A percentile compares a stretch with the other conserved stretches of the same genome.
Evolutionary conservation across 1,140 invertebrate genomes (phyloP).

Genomic region (Geopemphigus sp.): DNA sequence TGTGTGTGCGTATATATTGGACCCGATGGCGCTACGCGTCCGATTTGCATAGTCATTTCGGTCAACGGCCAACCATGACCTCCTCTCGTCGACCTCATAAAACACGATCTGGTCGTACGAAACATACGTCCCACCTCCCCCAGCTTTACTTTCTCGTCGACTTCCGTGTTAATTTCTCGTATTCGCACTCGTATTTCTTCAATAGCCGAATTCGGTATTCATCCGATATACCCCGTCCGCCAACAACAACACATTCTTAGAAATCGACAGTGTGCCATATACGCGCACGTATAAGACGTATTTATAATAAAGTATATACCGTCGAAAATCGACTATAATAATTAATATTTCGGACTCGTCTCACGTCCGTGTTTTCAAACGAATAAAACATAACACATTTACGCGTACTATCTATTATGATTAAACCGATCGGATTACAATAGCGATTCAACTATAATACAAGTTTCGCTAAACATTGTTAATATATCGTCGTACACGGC

Average conservation of each 20-base stretch:
- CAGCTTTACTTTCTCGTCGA: slow-evolving; percentile 30
- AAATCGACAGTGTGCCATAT: background rate
- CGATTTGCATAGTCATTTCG: slow-evolving; percentile 49
- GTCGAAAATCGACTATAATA: background rate
- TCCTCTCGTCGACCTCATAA: slow-evolving; percentile 44
- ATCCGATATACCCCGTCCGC: background rate
- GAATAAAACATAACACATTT: no score
- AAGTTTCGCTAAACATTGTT: no score
- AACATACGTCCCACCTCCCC: background rate
- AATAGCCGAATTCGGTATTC: background rate
- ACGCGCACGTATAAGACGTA: no score
- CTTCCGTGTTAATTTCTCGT: slow-evolving; percentile 16
- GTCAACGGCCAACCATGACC: slow-evolving; percentile 49
- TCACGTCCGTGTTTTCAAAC: no score
- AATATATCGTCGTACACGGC: no score
- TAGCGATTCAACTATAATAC: no score
- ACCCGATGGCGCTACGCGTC: slow-evolving; percentile 30
- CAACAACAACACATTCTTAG: background rate
- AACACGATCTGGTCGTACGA: slow-evolving; percentile 16
- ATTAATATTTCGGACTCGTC: background rate
- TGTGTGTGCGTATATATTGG: background rate
- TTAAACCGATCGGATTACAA: no score
- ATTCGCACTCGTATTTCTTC: background rate
- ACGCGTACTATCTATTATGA: no score
- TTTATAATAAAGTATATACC: background rate